A percentile compares a stretch with the other conserved stretches of the same genome.
These are phyloP conservation scores for Myrmecophaga tridactyla DNA, from an alignment of 2,113 vertebrate genomes.

Conservation along the genomic window DNA sequence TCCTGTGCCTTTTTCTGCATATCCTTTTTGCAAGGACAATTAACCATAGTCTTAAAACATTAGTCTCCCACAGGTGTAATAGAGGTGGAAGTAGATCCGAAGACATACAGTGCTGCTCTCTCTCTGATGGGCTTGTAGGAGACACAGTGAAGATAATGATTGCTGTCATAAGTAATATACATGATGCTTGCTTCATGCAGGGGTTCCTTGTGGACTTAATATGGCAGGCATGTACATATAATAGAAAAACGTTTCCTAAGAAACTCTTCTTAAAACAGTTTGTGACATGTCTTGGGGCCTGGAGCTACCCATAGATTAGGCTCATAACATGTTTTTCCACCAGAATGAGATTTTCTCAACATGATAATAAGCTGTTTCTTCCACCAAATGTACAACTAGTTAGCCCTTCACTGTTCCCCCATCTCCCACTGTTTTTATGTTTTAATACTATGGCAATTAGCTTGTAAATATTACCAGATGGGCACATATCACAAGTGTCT, in stretches of 20 bases:
- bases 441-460: neutral
- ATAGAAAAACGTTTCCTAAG: neutral
- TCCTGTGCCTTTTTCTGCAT: constrained; percentile 67
- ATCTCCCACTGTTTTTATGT: neutral
- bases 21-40: constrained; percentile 71
- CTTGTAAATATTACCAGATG: constrained; percentile 24
- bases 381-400: constrained; percentile 41
- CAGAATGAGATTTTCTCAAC: neutral
- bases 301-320: neutral
- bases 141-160: neutral
- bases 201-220: neutral
- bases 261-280: neutral
- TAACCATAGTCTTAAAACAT: constrained; percentile 68
- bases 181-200: neutral
- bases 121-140: neutral
- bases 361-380: constrained; percentile 1
- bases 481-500: neutral
- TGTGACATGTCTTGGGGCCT: neutral
- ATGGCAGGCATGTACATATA: neutral
- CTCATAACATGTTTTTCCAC: neutral
- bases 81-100: neutral
- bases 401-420: neutral
- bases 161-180: neutral
- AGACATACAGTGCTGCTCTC: neutral
- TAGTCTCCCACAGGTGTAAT: constrained; percentile 60